Evolutionary conservation across 2,888 invertebrate species (phyloP).

Genomic region (Hyppa rectilinea): DNA sequence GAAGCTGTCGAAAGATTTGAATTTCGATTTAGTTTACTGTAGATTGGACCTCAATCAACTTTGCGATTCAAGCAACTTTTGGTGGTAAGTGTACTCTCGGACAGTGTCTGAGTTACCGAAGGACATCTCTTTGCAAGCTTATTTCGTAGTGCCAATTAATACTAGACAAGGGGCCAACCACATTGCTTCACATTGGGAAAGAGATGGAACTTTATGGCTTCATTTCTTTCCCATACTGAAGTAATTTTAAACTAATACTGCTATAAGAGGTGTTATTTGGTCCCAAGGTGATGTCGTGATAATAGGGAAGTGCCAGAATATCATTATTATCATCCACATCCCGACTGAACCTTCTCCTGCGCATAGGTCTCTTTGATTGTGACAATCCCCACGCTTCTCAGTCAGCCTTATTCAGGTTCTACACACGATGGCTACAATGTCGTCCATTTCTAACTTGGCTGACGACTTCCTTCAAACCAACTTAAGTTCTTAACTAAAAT

Average conservation of each 20-base stretch:
- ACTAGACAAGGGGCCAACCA: too few relatives aligned
- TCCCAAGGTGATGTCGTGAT: neutral
- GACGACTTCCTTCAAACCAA: neutral
- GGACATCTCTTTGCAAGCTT: neutral
- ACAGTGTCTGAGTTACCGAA: neutral
- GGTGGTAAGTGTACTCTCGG: neutral
- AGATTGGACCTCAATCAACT: neutral
- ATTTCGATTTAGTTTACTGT: neutral
- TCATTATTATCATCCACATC: neutral
- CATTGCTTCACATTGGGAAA: too few relatives aligned
- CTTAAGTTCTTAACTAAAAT: neutral
- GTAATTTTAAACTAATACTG: too few relatives aligned
- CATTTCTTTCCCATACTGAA: too few relatives aligned
- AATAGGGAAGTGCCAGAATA: neutral
- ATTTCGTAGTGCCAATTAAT: neutral
- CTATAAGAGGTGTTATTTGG: too few relatives aligned
- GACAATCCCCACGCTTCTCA: neutral
- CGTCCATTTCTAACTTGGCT: neutral
- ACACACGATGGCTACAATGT: neutral
- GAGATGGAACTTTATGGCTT: too few relatives aligned
- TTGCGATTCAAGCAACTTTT: neutral
- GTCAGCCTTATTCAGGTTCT: neutral
- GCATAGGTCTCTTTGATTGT: neutral
- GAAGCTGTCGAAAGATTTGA: conserved; percentile 11
- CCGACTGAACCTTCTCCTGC: neutral